Percentiles rank a stretch among this genome's conserved stretches.
These are phyloP conservation scores for Aselliscus stoliczkanus DNA, from an alignment of 2,797 vertebrate genomes.

Conservation along the genomic window DNA sequence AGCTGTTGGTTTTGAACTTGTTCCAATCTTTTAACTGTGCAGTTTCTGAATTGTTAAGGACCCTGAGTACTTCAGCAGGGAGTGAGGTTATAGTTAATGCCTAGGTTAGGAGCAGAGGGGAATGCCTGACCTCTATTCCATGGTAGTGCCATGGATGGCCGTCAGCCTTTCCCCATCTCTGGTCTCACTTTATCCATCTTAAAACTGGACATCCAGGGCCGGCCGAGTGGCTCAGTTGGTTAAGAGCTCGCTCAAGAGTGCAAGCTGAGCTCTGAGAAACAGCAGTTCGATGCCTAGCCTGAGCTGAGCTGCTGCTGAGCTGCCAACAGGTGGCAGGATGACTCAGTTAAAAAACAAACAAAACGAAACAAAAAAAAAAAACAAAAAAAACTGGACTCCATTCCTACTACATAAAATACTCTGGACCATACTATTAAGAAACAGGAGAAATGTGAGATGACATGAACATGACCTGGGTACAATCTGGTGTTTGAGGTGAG, in stretches of 20 bases:
- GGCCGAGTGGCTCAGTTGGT: no score
- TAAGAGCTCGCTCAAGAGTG: no score
- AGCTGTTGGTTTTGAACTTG: constrained; percentile 34
- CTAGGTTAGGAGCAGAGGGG: not conserved
- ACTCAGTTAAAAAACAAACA: no score
- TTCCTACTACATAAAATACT: not conserved
- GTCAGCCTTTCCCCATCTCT: not conserved
- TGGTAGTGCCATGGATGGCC: not conserved
- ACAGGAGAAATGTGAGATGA: not conserved
- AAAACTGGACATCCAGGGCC: not conserved
- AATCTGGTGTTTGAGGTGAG: not conserved
- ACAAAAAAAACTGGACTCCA: no score
- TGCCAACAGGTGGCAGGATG: no score
- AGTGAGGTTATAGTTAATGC: not conserved
- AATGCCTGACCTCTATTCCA: not conserved
- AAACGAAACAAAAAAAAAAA: no score
- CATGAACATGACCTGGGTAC: not conserved
- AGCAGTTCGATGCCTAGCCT: no score
- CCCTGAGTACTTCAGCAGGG: not conserved
- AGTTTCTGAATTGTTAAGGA: not conserved
- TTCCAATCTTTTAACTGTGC: not conserved
- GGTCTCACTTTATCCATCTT: not conserved
- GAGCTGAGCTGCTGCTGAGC: no score
- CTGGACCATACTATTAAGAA: not conserved
- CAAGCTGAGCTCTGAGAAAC: no score